phyloP scores from a whole-genome alignment of 2,888 invertebrate species.

The Conchocele bisecta region DNA sequence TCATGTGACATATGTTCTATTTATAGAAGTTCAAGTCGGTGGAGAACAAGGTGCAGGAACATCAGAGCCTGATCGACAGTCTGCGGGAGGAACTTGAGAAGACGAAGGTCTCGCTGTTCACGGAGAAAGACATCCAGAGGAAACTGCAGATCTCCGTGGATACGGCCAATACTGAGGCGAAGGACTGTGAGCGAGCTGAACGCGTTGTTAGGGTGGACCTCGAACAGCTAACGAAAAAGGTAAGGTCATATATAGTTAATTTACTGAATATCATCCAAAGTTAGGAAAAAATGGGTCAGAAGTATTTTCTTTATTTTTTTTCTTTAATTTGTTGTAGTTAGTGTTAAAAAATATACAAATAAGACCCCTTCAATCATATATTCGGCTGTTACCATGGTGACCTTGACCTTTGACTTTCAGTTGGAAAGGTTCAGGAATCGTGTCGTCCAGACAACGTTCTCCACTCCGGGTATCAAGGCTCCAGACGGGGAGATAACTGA shows the following conservation, averaged over 20 bases:
- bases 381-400: background rate
- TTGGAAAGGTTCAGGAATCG: conserved; percentile 79
- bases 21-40: conserved; percentile 79
- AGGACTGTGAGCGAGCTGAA: conserved; percentile 81
- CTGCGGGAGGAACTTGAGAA: conserved; percentile 78
- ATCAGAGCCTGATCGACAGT: conserved; percentile 71
- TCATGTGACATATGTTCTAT: background rate
- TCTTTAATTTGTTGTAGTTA: background rate
- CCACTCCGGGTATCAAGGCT: conserved; percentile 77
- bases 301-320: background rate
- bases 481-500: conserved; percentile 79
- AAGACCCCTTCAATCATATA: background rate
- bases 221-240: conserved; percentile 79
- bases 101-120: conserved; percentile 66
- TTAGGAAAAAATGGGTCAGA: background rate
- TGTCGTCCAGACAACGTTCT: conserved; percentile 80
- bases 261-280: too few relatives aligned
- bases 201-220: conserved; percentile 79
- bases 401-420: conserved; percentile 59
- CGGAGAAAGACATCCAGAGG: conserved; percentile 72
- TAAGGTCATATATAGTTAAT: too few relatives aligned
- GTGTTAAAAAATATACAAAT: background rate
- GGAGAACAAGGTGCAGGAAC: conserved; percentile 78
- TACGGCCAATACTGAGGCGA: conserved; percentile 68
- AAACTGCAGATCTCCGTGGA: conserved; percentile 76